phyloP scores from a whole-genome alignment of 2,113 vertebrate genomes.

The Steatornis caripensis region DNA sequence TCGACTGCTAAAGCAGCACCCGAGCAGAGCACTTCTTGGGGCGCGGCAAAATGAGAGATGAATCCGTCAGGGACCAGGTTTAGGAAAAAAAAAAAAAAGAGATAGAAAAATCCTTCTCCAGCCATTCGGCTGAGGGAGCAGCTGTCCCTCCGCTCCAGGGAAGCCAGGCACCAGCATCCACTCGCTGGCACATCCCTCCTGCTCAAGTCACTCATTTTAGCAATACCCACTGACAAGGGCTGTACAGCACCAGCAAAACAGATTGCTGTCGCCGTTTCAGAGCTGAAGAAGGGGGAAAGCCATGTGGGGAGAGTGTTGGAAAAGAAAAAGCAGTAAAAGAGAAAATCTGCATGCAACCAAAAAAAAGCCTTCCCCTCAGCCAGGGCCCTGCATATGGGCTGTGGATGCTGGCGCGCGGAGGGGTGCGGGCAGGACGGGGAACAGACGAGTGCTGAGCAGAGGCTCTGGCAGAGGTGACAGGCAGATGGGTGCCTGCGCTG shows the following conservation, averaged over 20 bases:
- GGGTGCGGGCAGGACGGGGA: not conserved
- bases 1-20: no score
- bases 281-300: not conserved
- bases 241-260: not conserved
- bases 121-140: not conserved
- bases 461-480: not conserved
- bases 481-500: not conserved
- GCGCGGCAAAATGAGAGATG: not conserved
- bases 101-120: not conserved
- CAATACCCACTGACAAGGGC: not conserved
- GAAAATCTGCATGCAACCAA: not conserved
- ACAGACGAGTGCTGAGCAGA: not conserved
- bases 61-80: not conserved
- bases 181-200: not conserved
- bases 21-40: no score
- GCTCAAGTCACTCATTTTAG: constrained; percentile 6
- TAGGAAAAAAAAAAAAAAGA: not conserved
- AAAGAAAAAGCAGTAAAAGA: not conserved
- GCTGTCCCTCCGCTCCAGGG: not conserved
- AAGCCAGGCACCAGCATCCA: not conserved
- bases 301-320: not conserved
- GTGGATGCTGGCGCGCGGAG: not conserved
- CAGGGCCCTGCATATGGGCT: not conserved
- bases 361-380: not conserved
- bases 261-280: constrained; percentile 11